A percentile compares a stretch with the other conserved stretches of the same genome.
Evolutionary conservation across 1,140 invertebrate species (phyloP).

Genomic region (Drosophila ercepeae): DNA sequence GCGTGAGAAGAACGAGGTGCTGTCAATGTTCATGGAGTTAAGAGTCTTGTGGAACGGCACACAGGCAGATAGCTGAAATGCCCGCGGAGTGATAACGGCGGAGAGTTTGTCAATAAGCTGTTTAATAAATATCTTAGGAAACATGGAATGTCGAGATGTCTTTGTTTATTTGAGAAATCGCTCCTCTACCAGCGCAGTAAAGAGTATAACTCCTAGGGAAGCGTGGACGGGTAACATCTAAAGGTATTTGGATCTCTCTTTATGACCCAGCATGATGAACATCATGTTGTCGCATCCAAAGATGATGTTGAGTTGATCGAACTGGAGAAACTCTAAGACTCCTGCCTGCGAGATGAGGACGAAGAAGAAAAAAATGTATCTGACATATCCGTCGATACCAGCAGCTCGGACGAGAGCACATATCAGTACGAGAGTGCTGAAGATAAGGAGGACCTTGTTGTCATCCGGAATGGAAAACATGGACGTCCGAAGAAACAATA

Average conservation of each 20-base stretch:
- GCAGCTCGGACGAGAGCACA: too few species aligned
- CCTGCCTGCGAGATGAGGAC: neutral
- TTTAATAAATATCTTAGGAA: neutral
- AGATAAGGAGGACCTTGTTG: neutral
- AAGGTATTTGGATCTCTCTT: neutral
- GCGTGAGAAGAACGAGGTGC: too few species aligned
- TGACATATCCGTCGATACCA: too few species aligned
- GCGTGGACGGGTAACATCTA: too few species aligned
- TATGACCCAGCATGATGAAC: neutral
- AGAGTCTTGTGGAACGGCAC: neutral
- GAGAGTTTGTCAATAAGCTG: slow-evolving; percentile 8
- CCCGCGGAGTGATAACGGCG: too few species aligned
- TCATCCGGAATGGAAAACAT: neutral
- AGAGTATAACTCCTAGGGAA: too few species aligned
- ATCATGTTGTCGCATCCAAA: neutral
- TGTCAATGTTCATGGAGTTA: too few species aligned
- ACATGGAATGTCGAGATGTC: neutral
- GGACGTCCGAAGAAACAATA: too few species aligned
- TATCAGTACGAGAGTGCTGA: too few species aligned
- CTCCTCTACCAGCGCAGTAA: neutral
- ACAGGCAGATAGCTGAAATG: neutral
- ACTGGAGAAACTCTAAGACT: neutral
- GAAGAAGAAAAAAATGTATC: neutral
- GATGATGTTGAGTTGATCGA: neutral
- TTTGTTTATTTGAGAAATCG: neutral